Evolutionary conservation across 2,113 vertebrate species (phyloP), one percentile per base, ranked within the genome.

Genomic region (Apodemus sylvaticus): DNA sequence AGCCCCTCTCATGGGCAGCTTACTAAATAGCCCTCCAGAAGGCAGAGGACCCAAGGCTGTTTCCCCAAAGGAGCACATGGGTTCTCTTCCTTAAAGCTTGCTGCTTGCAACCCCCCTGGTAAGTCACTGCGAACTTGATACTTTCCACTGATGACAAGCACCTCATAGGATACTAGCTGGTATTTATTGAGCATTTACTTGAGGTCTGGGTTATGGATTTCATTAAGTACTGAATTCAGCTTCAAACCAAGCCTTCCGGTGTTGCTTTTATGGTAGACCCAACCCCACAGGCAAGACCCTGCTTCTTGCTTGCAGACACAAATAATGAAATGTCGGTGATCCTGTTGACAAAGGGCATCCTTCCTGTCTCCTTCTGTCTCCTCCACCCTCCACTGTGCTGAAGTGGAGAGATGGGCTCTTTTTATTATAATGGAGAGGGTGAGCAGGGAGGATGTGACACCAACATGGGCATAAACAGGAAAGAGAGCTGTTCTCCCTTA

Each of bases 71-170:
- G 26, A 1, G 22, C 7, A 29, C 48, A 17, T 39, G 13, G 51
- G 86, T 88, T 31, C 51, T 39, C 29, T 26, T 2, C 2, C 71
- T 6, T 16, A 31, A 7, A 7, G 1, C 19, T 12, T 20, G 0
- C n/a, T 0, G 0, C 6, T 24, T 19, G 5, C 42, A 0, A 0
- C 0, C 3, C 1, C 0, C 45, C 55, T 2, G 6, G 29, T 0
- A 42, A 42, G 29, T 12, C 17, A 34, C 82, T 14, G 11, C 19
- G 34, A 81, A 29, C 14, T 1, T 20, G 36, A 0, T 45, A 2
- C 17, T 1, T 0, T 36, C 31, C 1, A 2, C 2, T 0, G 19
- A 7, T 6, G 20, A 22, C 3, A 6, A 51, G 8, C 0, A 5
- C 58, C 51, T 70, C 58, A 31, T 39, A 3, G 12, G 9, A 3